phyloP scores from a whole-genome alignment of 2,888 invertebrate species.

The Polydrusus tereticollis region DNA sequence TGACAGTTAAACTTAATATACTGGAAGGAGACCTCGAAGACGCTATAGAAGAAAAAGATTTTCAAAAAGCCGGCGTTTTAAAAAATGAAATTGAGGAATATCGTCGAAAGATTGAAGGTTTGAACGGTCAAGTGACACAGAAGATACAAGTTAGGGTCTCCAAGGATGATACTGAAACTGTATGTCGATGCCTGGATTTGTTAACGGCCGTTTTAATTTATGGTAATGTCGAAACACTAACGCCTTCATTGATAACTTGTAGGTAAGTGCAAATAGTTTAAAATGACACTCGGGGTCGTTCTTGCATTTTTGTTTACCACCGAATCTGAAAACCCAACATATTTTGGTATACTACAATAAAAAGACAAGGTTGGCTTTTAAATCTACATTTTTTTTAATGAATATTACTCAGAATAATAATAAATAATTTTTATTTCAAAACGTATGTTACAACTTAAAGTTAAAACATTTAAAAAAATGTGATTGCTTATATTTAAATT shows the following conservation, averaged over 20 bases:
- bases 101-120: constrained; percentile 52
- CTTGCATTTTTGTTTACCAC: no score
- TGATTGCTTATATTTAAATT: no score
- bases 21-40: constrained; percentile 55
- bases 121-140: constrained; percentile 27
- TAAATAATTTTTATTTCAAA: no score
- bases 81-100: constrained; percentile 52
- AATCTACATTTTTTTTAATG: no score
- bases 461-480: no score
- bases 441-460: no score
- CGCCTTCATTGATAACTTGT: constrained; percentile 19
- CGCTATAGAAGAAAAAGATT: constrained; percentile 55
- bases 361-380: no score
- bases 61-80: constrained; percentile 52
- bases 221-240: constrained; percentile 10
- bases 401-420: no score
- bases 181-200: constrained; percentile 55
- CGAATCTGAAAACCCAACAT: no score
- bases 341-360: no score
- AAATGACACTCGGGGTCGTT: no score
- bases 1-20: constrained; percentile 56
- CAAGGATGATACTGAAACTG: constrained; percentile 51
- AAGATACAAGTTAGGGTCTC: constrained; percentile 18
- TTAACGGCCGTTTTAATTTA: constrained; percentile 45
- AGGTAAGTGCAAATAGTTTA: constrained; percentile 26